Conservation (phyloP, 2,797 vertebrate genomes). For the Thunnus albacares region DNA sequence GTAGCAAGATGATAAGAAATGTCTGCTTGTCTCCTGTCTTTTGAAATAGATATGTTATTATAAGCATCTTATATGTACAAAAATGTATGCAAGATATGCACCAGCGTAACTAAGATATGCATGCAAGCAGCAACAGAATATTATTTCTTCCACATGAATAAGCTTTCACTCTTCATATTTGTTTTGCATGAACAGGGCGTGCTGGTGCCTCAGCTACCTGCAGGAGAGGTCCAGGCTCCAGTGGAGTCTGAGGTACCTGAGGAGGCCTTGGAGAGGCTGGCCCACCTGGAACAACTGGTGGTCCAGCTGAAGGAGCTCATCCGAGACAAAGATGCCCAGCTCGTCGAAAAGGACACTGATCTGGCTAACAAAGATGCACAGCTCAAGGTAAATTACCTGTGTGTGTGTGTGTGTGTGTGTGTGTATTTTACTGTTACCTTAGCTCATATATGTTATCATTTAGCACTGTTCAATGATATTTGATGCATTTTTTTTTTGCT, state of each 20-base stretch:
- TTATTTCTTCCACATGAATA: not conserved
- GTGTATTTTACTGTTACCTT: not conserved
- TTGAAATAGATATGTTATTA: not conserved
- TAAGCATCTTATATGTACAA: not conserved
- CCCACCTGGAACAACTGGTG: constrained; percentile 91
- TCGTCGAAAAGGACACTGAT: constrained; percentile 85
- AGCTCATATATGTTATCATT: not conserved
- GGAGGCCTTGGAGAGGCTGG: constrained; percentile 89
- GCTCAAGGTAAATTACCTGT: constrained; percentile 84
- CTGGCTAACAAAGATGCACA: constrained; percentile 85
- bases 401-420: not conserved
- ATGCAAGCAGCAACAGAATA: no score
- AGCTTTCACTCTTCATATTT: not conserved
- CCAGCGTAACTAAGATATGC: no score
- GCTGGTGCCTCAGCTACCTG: constrained; percentile 74
- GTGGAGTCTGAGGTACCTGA: constrained; percentile 76
- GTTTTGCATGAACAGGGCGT: constrained; percentile 64
- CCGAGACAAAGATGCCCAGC: constrained; percentile 90
- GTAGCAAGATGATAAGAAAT: not conserved
- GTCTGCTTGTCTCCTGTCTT: not conserved
- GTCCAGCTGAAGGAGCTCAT: constrained; percentile 92
- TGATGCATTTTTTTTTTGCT: constrained; percentile 13
- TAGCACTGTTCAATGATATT: not conserved
- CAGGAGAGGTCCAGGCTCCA: constrained; percentile 52
- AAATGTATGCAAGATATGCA: not conserved